Base-by-base conservation (phyloP, 92 coral and sea anemone species). In the Phenganax marumi region DNA sequence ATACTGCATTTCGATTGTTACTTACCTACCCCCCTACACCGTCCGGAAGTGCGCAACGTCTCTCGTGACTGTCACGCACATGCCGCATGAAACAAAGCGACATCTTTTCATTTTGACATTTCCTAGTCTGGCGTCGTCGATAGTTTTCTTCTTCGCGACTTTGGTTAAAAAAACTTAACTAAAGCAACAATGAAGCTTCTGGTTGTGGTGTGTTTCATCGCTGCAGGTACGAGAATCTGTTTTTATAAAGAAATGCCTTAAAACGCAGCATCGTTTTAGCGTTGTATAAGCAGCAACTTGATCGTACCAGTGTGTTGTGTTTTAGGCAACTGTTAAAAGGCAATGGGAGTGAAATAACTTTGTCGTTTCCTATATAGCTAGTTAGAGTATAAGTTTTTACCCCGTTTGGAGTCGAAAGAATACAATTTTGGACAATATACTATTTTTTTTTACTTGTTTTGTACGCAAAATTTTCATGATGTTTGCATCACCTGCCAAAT, bases 111-210 rank as follows among this genome's bases (percentile, higher is more conserved):
- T 33, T 33, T 33, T 66, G 23, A 13, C n/a, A 58, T 66, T n/a
- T 6, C 0, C 43, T 66, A 12, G 72, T 66, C 5, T 10, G 72
- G 49, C 72, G 33, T 8, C 2, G 5, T 3, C 18, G 13, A 7
- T 3, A 39, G 17, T 66, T 0, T 47, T 66, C 12, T 0, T 25
- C 5, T 25, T 25, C 12, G 0, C 49, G 8, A 66, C 43, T 66
- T 66, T 24, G 8, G 43, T 19, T 2, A 8, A 62, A 19, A 18
- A 62, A 62, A 62, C 33, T 19, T 19, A 46, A 21, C 9, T 25
- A 73, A 24, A 75, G 46, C 26, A 54, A 76, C 52, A 12, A 76
- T 76, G 81, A 76, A 76, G 68, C 25, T 76, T 60, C 54, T 76
- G 81, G 52, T 39, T 25, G 6, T 76, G n/a, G 52, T 24, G 49